Conservation (phyloP, 2,797 vertebrate species). For the Halcyon badia region DNA sequence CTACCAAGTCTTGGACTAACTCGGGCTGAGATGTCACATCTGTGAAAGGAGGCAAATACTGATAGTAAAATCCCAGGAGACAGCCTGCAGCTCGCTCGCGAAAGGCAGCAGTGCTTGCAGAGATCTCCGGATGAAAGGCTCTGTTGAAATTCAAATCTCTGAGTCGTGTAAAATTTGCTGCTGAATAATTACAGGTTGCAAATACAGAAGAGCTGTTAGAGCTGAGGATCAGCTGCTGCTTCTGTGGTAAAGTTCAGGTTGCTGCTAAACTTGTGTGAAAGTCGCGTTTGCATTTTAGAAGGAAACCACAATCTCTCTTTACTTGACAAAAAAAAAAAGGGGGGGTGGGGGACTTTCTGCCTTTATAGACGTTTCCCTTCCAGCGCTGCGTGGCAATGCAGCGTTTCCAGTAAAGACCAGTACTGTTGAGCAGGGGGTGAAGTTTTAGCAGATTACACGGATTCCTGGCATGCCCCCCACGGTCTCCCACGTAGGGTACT, state of each 20-base stretch:
- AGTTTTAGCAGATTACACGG: neutral
- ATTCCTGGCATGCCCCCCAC: neutral
- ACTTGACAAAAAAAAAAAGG: neutral
- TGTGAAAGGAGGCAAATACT: neutral
- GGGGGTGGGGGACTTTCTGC: neutral
- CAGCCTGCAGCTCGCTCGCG: neutral
- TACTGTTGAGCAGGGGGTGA: neutral
- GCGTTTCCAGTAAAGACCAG: neutral
- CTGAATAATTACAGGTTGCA: neutral
- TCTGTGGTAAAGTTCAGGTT: neutral
- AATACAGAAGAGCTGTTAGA: neutral
- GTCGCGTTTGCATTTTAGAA: neutral
- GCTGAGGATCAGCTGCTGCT: neutral
- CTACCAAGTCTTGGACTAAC: neutral
- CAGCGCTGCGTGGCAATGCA: rapidly evolving
- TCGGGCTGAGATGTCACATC: neutral
- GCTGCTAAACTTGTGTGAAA: neutral
- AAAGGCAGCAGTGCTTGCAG: rapidly evolving
- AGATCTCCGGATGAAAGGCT: neutral
- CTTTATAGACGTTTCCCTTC: neutral
- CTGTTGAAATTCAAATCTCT: neutral
- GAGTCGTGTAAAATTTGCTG: neutral
- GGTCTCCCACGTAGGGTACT: rapidly evolving
- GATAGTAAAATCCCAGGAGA: neutral
- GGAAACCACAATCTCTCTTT: neutral